Evolutionary conservation across 1,140 invertebrate species (phyloP), one percentile per base, ranked within the genome.

Genomic region (Proales similis): DNA sequence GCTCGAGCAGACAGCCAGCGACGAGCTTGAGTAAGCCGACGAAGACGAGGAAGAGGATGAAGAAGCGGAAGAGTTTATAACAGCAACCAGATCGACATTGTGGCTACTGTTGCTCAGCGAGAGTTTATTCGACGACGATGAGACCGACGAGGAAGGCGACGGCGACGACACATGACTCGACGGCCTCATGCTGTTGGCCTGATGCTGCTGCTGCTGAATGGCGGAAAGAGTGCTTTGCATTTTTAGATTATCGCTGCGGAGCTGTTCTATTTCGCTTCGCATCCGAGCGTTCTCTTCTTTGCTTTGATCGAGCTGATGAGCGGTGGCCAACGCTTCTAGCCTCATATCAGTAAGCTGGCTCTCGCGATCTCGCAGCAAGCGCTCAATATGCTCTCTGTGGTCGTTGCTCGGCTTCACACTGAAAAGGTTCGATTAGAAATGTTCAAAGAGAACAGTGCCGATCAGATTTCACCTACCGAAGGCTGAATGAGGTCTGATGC

Each of bases 251-350:
- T 57, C 51, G 12, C 17, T 57, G 29, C 27, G 42, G n/a, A 57
- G 22, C 19, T 57, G 33, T 27, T 57, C 51, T 2, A 57, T 57
- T 57, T 57, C 51, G 4, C 88, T 86, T 77, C 88, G 85, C 89
- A 96, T 92, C 76, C 90, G 91, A 68, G 86, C 89, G 69, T 96
- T 88, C 36, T 88, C 91, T 71, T 96, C 92, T 72, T 92, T 90
- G 1, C 96, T 79, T 64, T 88, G 91, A 75, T 96, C 91, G 32
- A 96, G 78, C 74, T 97, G 91, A 78, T 95, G 91, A 2, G 91
- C 91, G 0, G 90, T 93, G 66, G 88, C 91, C 11, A 97, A 76
- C 2, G 93, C 91, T 75, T 97, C 93, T 27, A 97, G 77, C 65
- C 90, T 80, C 53, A 96, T 94, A 71, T 97, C 93, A 0, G 91